Base-by-base conservation (phyloP, 2,113 vertebrate genomes). In the Cranoglanis bouderius region DNA sequence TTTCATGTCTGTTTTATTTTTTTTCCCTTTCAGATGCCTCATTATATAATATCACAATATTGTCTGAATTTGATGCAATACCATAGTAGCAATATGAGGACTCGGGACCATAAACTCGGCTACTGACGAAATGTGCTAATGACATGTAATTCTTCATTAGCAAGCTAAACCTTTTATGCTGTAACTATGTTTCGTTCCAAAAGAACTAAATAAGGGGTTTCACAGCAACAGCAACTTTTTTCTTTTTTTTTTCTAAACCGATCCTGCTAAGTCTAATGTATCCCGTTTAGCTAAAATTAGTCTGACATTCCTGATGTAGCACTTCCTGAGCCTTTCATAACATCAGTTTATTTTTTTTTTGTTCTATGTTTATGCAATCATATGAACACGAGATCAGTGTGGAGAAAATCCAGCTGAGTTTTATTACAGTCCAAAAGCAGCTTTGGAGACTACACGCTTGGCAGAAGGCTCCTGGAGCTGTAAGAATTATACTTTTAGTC, bases 1-100 rank as follows among this genome's bases (percentile, higher is more conserved):
- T 81, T 81, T 81, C 77, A 81, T 81, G 32, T 59, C 32, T 59
- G 32, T 16, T 53, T 80, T 9, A 49, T 49, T 81, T 82, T 80
- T 13, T 26, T 2, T 57, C 46, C 35, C 55, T 40, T 24, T 82
- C 77, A 32, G 49, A n/a, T 32, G 77, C 6, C 9, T 10, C 57
- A 43, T 83, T 26, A 61, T 61, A 61, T 59, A 26, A 38, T 16
- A 83, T 61, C 21, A 55, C 55, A 6, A 35, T 14, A 81, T 51
- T 57, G 51, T 57, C 80, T 82, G 19, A 82, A 57, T 77, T 49
- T 77, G 19, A 46, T 32, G 49, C 46, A 51, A 35, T 53, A 80
- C 26, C 12, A 8, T 51, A 53, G 29, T 7, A 53, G 75, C 43
- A 14, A 24, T 49, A 49, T 16, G 43, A 29, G 6, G 43, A 80